phyloP scores from a whole-genome alignment of 2,113 vertebrate species.

The Climacteris rufus region DNA sequence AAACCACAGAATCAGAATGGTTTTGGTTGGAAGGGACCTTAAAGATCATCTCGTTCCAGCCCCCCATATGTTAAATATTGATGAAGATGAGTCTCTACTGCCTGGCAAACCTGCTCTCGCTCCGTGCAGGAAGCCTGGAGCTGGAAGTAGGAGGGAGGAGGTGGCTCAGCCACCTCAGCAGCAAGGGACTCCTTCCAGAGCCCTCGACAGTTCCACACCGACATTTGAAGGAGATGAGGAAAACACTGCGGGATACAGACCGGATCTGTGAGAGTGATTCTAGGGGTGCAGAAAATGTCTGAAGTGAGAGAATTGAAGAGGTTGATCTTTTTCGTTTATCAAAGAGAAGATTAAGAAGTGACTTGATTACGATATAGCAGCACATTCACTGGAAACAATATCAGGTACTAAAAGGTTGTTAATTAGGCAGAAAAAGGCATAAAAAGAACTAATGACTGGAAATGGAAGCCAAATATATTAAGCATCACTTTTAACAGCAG shows the following conservation, averaged over 20 bases:
- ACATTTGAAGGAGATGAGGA: slow-evolving; percentile 23
- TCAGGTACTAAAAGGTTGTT: slow-evolving; percentile 62
- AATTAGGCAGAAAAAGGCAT: slow-evolving; percentile 61
- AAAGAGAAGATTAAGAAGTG: slow-evolving; percentile 63
- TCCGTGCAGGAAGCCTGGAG: neutral
- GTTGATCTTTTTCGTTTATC: slow-evolving; percentile 45
- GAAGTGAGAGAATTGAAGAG: slow-evolving; percentile 29
- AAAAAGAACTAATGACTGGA: slow-evolving; percentile 61
- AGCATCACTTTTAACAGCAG: slow-evolving; percentile 65
- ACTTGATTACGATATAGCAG: slow-evolving; percentile 51
- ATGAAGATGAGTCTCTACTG: neutral
- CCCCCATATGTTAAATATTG: rapidly evolving
- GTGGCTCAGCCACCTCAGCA: neutral
- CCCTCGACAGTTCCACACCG: neutral
- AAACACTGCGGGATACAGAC: neutral
- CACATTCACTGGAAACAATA: slow-evolving; percentile 54
- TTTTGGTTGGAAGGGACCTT: neutral
- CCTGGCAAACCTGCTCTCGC: neutral
- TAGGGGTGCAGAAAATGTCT: slow-evolving; percentile 26
- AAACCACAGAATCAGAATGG: neutral
- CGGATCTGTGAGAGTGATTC: neutral
- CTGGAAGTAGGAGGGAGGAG: neutral
- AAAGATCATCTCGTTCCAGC: neutral
- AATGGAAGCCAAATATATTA: slow-evolving; percentile 60
- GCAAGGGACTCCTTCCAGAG: neutral